A percentile compares a stretch with the other conserved stretches of the same genome.
These are phyloP conservation scores for Pardalotus punctatus DNA, from an alignment of 2,113 vertebrate species.

Conservation along the genomic window DNA sequence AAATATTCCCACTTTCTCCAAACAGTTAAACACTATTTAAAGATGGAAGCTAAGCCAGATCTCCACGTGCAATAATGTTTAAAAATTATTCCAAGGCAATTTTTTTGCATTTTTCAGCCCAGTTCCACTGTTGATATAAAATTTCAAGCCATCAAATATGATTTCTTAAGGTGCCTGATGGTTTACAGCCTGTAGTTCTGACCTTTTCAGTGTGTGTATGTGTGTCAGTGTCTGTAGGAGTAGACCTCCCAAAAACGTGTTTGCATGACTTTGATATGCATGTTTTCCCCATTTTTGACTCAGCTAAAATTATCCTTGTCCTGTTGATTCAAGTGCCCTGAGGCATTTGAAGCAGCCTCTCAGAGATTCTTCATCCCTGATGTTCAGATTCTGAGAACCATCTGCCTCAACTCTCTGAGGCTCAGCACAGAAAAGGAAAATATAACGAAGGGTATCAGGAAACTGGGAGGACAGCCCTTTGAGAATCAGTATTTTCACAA, in stretches of 20 bases:
- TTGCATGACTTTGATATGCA: accelerated
- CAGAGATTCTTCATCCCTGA: not conserved
- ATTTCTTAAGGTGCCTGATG: not conserved
- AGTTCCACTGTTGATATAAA: not conserved
- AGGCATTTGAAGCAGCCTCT: not conserved
- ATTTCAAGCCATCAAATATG: not conserved
- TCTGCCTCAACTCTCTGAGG: not conserved
- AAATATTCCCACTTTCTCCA: not conserved
- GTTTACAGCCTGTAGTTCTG: not conserved
- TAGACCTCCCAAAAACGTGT: not conserved
- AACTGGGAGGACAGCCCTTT: not conserved
- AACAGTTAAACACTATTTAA: not conserved
- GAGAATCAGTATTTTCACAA: not conserved
- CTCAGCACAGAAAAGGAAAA: not conserved
- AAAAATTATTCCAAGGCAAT: not conserved
- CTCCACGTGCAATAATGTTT: not conserved
- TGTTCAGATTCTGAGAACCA: not conserved
- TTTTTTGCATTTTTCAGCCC: not conserved
- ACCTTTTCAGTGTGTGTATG: not conserved
- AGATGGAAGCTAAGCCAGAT: not conserved
- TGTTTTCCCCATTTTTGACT: not conserved
- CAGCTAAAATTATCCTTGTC: not conserved
- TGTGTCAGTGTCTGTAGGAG: not conserved
- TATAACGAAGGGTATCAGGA: not conserved
- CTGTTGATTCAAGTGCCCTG: not conserved